phyloP scores from a whole-genome alignment of 2,113 vertebrate genomes.

The Lycaon pictus region DNA sequence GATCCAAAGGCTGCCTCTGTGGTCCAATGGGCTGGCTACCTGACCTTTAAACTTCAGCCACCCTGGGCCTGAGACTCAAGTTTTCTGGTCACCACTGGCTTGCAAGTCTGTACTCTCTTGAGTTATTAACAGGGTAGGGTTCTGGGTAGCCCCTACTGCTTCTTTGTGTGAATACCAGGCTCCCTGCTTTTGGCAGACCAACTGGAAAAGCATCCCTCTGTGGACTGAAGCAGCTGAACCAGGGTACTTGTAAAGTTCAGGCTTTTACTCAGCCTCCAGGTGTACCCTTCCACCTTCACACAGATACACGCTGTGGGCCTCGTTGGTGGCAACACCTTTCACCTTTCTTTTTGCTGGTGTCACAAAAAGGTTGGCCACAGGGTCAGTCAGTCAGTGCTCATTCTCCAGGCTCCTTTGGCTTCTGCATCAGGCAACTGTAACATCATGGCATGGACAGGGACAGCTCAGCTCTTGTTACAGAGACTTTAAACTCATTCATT shows the following conservation, averaged over 20 bases:
- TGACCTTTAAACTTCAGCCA: neutral
- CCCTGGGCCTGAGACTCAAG: neutral
- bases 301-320: rapidly evolving
- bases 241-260: neutral
- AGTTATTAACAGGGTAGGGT: neutral
- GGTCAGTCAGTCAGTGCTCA: neutral
- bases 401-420: neutral
- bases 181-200: neutral
- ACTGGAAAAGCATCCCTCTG: neutral
- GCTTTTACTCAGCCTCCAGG: neutral
- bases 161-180: neutral
- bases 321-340: neutral
- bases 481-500: neutral
- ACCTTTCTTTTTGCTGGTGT: neutral
- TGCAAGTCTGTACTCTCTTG: neutral
- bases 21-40: neutral
- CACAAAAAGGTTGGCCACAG: neutral
- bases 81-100: neutral
- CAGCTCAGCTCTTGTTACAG: neutral
- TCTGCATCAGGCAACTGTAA: neutral
- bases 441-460: neutral
- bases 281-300: neutral
- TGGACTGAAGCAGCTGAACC: neutral
- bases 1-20: neutral
- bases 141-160: neutral